A percentile compares a stretch with the other conserved stretches of the same genome.
phyloP scores from a whole-genome alignment of 2,888 invertebrate genomes.

The Caprella mutica region DNA sequence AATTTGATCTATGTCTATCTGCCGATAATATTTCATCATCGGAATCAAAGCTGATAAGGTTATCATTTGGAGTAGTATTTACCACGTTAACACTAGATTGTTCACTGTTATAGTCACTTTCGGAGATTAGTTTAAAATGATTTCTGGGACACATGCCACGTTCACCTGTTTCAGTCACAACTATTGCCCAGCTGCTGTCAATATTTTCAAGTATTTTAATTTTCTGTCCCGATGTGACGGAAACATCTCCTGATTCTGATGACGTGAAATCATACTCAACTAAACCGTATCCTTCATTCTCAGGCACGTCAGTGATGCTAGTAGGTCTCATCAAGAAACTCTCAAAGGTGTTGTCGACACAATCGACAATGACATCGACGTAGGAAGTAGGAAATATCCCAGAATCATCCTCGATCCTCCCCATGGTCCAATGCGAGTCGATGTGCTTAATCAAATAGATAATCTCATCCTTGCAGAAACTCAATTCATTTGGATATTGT shows the following conservation, averaged over 20 bases:
- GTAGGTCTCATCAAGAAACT: constrained; percentile 19
- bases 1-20: not conserved
- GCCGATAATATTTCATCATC: not conserved
- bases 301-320: not conserved
- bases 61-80: no score
- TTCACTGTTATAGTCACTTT: no score
- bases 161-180: constrained; percentile 17
- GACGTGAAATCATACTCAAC: constrained; percentile 19
- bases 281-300: constrained; percentile 3
- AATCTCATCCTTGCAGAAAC: constrained; percentile 46
- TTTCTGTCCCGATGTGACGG: constrained; percentile 21
- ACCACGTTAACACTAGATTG: no score
- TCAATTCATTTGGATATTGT: constrained; percentile 47
- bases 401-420: constrained; percentile 44
- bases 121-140: not conserved
- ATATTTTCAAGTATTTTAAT: constrained; percentile 23
- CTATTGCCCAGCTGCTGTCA: constrained; percentile 26
- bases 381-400: constrained; percentile 50
- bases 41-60: no score
- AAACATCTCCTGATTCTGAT: constrained; percentile 20
- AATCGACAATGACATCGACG: constrained; percentile 50
- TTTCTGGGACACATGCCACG: constrained; percentile 28
- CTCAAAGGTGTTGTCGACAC: constrained; percentile 38
- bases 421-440: constrained; percentile 49
- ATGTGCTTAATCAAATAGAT: constrained; percentile 46